These are phyloP conservation scores for Lymantria dispar DNA, from an alignment of 2,888 invertebrate genomes.

Conservation along the genomic window DNA sequence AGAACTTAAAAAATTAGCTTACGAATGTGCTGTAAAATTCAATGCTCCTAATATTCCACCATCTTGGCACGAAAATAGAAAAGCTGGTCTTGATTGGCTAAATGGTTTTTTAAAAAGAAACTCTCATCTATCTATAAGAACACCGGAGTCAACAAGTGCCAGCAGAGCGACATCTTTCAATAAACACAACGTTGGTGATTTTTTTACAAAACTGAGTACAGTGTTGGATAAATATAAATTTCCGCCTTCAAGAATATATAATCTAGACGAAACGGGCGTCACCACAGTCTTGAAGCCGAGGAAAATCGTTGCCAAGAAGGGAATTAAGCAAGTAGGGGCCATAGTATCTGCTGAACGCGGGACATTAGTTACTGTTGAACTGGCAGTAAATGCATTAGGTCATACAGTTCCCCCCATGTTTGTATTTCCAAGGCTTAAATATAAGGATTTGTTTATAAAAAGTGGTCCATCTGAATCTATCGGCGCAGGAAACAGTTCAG, in stretches of 20 bases:
- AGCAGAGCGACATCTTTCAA: background rate
- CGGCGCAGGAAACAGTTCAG: background rate
- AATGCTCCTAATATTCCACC: background rate
- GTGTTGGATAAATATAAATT: background rate
- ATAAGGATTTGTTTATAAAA: background rate
- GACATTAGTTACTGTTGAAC: background rate
- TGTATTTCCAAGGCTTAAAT: background rate
- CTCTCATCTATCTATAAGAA: background rate
- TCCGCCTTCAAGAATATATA: too few relatives aligned
- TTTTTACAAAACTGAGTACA: background rate
- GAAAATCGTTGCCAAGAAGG: conserved; percentile 1
- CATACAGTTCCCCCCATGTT: conserved; percentile 1
- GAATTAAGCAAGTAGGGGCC: background rate
- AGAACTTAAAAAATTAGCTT: conserved; percentile 1
- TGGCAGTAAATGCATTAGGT: conserved; percentile 1
- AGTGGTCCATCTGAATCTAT: background rate
- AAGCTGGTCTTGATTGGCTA: background rate
- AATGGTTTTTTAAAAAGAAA: conserved; percentile 1
- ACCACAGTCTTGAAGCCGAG: background rate
- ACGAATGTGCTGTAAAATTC: background rate
- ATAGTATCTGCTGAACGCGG: background rate
- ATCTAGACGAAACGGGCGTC: too few relatives aligned
- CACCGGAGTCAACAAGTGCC: background rate
- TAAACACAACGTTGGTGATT: background rate
- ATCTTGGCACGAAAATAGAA: background rate